Base-by-base conservation (phyloP, 1,140 invertebrate species). In the Tetramorium alpestre region DNA sequence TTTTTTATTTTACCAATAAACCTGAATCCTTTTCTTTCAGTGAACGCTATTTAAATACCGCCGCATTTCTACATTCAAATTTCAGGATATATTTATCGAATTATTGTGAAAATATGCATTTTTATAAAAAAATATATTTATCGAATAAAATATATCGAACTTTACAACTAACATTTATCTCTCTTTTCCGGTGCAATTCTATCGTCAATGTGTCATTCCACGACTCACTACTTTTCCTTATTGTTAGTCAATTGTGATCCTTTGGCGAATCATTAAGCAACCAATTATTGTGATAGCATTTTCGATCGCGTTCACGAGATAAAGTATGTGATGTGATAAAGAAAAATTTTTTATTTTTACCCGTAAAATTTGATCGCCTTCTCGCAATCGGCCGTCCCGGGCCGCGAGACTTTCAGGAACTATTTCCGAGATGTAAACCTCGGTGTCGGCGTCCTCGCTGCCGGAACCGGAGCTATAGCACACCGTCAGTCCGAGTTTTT, bases 321-420 rank as follows among this genome's bases (percentile, higher is more conserved):
- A 18, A 18, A 65, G 11, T 0, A 54, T 4, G 18, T 18, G 33
- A 41, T 18, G 3, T 65, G 10, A 4, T 67, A 22, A 38, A 0
- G 41, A 13, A 25, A 5, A 41, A 80, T 41, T 44, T 28, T 6
- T 25, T 11, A 22, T 41, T 5, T 88, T 93, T 91, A 96, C 96
- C 92, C 96, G 97, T 80, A 98, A 93, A 87, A 98, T 97, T 94
- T 98, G 97, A 95, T 98, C 97, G 49, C 97, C 97, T 91, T 97
- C 96, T 70, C 96, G 93, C 7, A 98, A 95, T 64, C 97, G 95
- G 13, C 97, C 97, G 93, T 97, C 97, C 70, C 96, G 95, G 11
- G 96, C 96, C 8, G 97, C 97, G 54, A 97, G 94, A 93, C 97
- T 97, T 87, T 96, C 96, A 10, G 96, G 95, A 87, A 97, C 96